Conservation (phyloP, 2,113 vertebrate genomes). For the Mohoua ochrocephala region DNA sequence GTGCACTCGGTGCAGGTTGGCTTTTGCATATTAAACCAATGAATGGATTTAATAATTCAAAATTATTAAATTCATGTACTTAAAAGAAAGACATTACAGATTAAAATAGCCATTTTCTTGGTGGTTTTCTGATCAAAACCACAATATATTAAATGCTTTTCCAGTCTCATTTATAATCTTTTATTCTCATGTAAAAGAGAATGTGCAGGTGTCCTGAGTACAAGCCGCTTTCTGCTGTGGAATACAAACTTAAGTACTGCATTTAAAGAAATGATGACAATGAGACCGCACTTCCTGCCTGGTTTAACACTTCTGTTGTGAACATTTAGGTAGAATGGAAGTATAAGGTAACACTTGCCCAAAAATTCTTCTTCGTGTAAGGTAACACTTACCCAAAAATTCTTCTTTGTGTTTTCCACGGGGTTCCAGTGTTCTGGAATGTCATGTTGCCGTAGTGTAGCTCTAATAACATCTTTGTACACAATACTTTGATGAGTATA, state of each 20-base stretch:
- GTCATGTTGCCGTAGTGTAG: fast-evolving
- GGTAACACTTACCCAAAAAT: neutral
- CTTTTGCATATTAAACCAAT: neutral
- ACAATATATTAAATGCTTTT: neutral
- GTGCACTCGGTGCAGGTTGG: neutral
- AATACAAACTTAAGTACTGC: neutral
- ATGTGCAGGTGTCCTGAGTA: neutral
- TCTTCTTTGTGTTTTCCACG: neutral
- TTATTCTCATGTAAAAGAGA: neutral
- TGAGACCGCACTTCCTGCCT: neutral
- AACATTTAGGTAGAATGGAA: neutral
- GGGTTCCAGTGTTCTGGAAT: neutral
- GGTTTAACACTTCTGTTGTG: neutral
- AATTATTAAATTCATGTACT: neutral
- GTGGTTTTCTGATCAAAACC: neutral
- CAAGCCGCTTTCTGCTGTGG: neutral
- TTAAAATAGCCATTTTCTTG: neutral
- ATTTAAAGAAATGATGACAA: neutral
- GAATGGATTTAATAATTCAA: neutral
- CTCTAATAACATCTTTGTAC: neutral
- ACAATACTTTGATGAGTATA: neutral
- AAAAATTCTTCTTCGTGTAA: neutral
- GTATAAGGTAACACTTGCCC: neutral
- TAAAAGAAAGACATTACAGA: neutral
- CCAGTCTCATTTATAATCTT: neutral